Evolutionary conservation across 2,113 vertebrate species (phyloP).

Genomic region (Damaliscus lunatus): DNA sequence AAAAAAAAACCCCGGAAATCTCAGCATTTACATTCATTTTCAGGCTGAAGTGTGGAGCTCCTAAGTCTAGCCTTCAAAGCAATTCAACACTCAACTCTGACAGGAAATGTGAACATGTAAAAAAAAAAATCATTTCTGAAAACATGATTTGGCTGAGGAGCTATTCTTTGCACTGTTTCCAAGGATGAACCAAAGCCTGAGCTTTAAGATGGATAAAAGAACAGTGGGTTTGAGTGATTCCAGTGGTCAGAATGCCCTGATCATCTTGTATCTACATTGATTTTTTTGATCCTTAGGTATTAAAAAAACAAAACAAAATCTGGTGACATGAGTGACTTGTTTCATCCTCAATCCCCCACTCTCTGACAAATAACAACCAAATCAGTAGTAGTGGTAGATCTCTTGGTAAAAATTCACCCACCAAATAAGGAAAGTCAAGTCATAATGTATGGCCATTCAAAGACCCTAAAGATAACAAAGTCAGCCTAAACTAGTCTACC

Average conservation of each 20-base stretch:
- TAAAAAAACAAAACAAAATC: neutral
- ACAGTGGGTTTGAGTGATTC: neutral
- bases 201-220: neutral
- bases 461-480: constrained; percentile 72
- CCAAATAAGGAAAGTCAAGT: neutral
- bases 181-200: neutral
- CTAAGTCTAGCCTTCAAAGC: constrained; percentile 52
- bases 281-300: neutral
- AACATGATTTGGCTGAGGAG: constrained; percentile 52
- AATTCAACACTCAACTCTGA: constrained; percentile 48
- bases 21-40: neutral
- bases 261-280: neutral
- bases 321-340: neutral
- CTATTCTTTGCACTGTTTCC: constrained; percentile 32
- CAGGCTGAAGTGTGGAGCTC: neutral
- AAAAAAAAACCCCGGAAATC: neutral
- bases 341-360: neutral
- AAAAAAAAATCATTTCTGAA: constrained; percentile 25
- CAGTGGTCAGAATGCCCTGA: neutral
- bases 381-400: neutral
- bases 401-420: neutral
- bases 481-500: constrained; percentile 48
- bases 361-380: neutral
- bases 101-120: constrained; percentile 65
- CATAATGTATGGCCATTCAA: neutral